Percentiles rank a stretch among this genome's conserved stretches.
These are phyloP conservation scores for Dascillus cervinus DNA, from an alignment of 2,888 invertebrate species.

Conservation along the genomic window DNA sequence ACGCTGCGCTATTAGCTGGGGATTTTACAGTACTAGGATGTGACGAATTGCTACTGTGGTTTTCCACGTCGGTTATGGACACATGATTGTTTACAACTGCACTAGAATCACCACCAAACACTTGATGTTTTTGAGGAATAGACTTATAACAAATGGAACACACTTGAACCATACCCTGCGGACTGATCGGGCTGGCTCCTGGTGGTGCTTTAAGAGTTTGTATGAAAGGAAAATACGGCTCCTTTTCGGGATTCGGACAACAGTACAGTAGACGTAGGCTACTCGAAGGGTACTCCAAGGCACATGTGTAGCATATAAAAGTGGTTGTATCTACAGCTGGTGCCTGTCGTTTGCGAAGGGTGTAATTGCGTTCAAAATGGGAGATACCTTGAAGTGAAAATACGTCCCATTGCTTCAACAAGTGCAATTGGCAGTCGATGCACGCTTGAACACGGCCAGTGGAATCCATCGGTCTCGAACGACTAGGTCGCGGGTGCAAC, in stretches of 20 bases:
- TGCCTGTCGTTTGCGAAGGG: conserved; percentile 68
- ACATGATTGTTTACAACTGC: conserved; percentile 34
- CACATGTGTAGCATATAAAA: conserved; percentile 88
- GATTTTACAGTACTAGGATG: conserved; percentile 48
- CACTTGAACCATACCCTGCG: conserved; percentile 84
- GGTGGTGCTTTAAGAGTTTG: conserved; percentile 70
- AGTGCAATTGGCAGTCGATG: conserved; percentile 74
- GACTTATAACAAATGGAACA: conserved; percentile 81
- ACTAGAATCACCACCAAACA: conserved; percentile 47
- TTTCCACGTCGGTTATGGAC: conserved; percentile 38
- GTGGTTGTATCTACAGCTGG: conserved; percentile 56
- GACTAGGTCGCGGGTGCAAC: conserved; percentile 77
- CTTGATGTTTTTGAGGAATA: conserved; percentile 68
- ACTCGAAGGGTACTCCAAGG: conserved; percentile 69
- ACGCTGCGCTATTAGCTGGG: conserved; percentile 46
- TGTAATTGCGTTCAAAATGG: conserved; percentile 72
- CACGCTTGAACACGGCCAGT: conserved; percentile 71
- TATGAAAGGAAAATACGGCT: conserved; percentile 87
- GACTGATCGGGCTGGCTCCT: conserved; percentile 83
- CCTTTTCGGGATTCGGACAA: conserved; percentile 74
- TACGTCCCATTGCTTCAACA: conserved; percentile 81
- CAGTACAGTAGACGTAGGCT: conserved; percentile 77
- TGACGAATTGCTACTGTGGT: conserved; percentile 34
- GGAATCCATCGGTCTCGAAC: conserved; percentile 81
- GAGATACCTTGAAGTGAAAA: conserved; percentile 56